Percentiles rank a stretch among this genome's conserved stretches.
These are phyloP conservation scores for Subanguina moxae DNA, from an alignment of 1,140 invertebrate genomes.

Conservation along the genomic window DNA sequence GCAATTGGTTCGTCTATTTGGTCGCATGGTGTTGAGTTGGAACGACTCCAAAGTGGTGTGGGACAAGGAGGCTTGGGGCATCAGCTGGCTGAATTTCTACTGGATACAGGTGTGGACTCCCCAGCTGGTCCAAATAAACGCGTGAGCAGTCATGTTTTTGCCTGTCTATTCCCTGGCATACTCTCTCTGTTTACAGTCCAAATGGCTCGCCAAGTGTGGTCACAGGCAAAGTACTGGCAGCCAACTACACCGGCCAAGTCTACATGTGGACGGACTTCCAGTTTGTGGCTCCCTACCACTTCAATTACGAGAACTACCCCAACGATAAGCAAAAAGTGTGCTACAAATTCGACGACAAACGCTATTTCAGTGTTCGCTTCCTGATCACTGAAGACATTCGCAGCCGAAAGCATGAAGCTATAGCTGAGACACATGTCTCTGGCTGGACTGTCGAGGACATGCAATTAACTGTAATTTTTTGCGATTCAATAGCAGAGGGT, in stretches of 20 bases:
- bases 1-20: slow-evolving; percentile 34
- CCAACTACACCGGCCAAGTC: slow-evolving; percentile 58
- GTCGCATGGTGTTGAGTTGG: slow-evolving; percentile 54
- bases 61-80: slow-evolving; percentile 57
- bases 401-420: slow-evolving; percentile 46
- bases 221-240: slow-evolving; percentile 55
- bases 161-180: neutral
- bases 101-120: slow-evolving; percentile 60
- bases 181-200: slow-evolving; percentile 40
- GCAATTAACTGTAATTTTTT: slow-evolving; percentile 35
- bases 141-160: slow-evolving; percentile 27
- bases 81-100: slow-evolving; percentile 59
- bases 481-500: too few relatives aligned
- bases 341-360: slow-evolving; percentile 59
- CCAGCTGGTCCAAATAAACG: slow-evolving; percentile 56
- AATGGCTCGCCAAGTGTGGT: slow-evolving; percentile 45
- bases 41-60: slow-evolving; percentile 56
- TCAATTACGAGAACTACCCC: slow-evolving; percentile 55
- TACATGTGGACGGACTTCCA: slow-evolving; percentile 57
- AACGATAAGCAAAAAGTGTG: slow-evolving; percentile 56
- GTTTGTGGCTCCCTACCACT: slow-evolving; percentile 53
- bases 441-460: slow-evolving; percentile 55
- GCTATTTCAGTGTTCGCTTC: slow-evolving; percentile 57
- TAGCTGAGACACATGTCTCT: slow-evolving; percentile 51
- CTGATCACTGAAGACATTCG: slow-evolving; percentile 53